A percentile compares a stretch with the other conserved stretches of the same genome.
phyloP scores from a whole-genome alignment of 2,113 vertebrate genomes.

The Tangachromis dhanisi region DNA sequence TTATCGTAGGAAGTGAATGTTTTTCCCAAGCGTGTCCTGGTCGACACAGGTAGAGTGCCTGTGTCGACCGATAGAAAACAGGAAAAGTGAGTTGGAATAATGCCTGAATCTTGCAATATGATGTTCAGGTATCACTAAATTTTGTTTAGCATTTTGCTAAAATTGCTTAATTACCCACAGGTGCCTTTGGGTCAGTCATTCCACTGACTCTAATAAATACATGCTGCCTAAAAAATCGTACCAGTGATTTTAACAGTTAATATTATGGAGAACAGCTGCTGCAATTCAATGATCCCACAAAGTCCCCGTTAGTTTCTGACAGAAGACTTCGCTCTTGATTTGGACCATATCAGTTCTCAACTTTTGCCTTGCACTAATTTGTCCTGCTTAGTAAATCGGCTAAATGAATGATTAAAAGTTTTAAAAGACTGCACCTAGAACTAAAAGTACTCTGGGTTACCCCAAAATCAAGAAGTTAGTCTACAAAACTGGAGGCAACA shows the following conservation, averaged over 20 bases:
- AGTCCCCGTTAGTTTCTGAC: background rate
- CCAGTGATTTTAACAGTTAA: background rate
- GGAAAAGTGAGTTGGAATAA: background rate
- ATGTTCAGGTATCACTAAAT: background rate
- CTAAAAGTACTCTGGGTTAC: background rate
- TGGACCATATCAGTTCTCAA: background rate
- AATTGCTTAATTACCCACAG: background rate
- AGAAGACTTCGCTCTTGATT: background rate
- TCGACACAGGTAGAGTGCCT: background rate
- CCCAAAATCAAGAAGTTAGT: background rate
- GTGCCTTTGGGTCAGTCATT: background rate
- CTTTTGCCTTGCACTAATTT: background rate
- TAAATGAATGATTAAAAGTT: background rate
- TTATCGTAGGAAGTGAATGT: background rate
- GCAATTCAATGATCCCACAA: background rate
- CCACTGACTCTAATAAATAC: background rate
- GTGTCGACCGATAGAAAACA: background rate
- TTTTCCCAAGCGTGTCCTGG: background rate
- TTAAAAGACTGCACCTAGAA: background rate
- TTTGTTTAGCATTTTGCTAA: background rate
- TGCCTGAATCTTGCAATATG: background rate
- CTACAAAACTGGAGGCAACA: background rate
- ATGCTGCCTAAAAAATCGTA: accelerated
- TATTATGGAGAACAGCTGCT: background rate
- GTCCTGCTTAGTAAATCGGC: background rate